Conservation (phyloP, 2,888 invertebrate genomes). For the Drosophila setosimentum region DNA sequence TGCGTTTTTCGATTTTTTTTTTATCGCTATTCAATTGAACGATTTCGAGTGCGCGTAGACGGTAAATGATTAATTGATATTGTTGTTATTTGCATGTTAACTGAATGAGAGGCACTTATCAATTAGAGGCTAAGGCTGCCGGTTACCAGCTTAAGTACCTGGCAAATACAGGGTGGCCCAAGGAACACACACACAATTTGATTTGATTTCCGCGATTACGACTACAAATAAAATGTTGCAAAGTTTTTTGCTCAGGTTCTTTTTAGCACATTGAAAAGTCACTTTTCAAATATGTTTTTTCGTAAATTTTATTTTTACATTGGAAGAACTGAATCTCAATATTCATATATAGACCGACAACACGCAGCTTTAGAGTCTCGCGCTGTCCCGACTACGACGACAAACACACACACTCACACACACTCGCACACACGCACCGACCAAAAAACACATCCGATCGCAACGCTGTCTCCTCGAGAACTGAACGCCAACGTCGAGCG, state of each 20-base stretch:
- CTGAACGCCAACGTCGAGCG: conserved; percentile 68
- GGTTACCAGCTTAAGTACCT: conserved; percentile 31
- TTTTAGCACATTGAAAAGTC: conserved; percentile 15
- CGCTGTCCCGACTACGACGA: background rate
- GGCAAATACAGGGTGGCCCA: conserved; percentile 33
- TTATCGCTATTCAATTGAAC: conserved; percentile 55
- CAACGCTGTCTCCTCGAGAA: conserved; percentile 72
- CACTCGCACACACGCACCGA: background rate
- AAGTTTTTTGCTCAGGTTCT: conserved; percentile 19
- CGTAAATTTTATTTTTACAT: conserved; percentile 53
- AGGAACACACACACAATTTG: background rate
- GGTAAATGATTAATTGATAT: conserved; percentile 47
- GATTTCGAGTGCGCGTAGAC: conserved; percentile 19
- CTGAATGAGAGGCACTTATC: conserved; percentile 43
- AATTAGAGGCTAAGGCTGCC: conserved; percentile 57
- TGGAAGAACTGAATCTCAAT: conserved; percentile 31
- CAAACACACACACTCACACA: background rate
- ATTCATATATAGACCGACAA: conserved; percentile 33
- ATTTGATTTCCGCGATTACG: conserved; percentile 14
- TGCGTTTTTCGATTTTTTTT: conserved; percentile 48
- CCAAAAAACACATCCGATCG: conserved; percentile 63
- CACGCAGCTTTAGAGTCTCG: conserved; percentile 33
- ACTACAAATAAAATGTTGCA: background rate
- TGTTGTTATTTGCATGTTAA: conserved; percentile 59
- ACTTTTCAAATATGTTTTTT: conserved; percentile 26